Percentiles rank a stretch among this genome's conserved stretches.
phyloP scores from a whole-genome alignment of 2,113 vertebrate species.

The Camelus bactrianus region DNA sequence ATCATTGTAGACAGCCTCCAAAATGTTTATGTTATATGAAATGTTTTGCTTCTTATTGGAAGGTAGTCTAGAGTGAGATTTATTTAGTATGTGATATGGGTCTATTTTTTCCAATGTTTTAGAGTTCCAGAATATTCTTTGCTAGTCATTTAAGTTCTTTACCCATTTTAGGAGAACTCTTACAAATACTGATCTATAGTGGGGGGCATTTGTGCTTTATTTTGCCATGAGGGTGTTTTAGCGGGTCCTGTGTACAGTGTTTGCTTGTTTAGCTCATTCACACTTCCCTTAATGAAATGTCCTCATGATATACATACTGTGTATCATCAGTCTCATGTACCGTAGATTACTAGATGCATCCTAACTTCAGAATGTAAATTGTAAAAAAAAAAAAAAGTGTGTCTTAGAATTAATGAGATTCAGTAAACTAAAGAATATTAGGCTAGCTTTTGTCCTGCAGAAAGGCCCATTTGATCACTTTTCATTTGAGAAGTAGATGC shows the following conservation, averaged over 20 bases:
- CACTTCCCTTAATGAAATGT: constrained; percentile 47
- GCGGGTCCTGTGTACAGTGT: background rate
- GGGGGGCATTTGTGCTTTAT: background rate
- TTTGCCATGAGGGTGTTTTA: constrained; percentile 4
- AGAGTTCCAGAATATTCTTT: constrained; percentile 32
- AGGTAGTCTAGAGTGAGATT: background rate
- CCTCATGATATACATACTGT: background rate
- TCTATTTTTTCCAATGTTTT: background rate
- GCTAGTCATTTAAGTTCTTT: background rate
- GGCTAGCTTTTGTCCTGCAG: background rate
- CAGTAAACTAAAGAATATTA: constrained; percentile 26
- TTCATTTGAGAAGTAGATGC: constrained; percentile 36
- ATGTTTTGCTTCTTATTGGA: constrained; percentile 25
- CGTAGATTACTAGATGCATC: constrained; percentile 1
- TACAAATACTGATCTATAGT: background rate
- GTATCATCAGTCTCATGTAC: background rate
- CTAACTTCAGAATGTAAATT: constrained; percentile 48
- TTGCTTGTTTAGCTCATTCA: constrained; percentile 34
- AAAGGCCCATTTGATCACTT: constrained; percentile 34
- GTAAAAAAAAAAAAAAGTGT: background rate
- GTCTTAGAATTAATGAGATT: constrained; percentile 11
- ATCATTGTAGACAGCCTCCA: background rate
- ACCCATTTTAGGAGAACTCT: constrained; percentile 19
- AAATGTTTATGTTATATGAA: background rate
- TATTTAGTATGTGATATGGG: background rate